Percentiles rank a stretch among this genome's conserved stretches.
These are phyloP conservation scores for Ecdyonurus torrentis DNA, from an alignment of 2,888 invertebrate species.

Conservation along the genomic window DNA sequence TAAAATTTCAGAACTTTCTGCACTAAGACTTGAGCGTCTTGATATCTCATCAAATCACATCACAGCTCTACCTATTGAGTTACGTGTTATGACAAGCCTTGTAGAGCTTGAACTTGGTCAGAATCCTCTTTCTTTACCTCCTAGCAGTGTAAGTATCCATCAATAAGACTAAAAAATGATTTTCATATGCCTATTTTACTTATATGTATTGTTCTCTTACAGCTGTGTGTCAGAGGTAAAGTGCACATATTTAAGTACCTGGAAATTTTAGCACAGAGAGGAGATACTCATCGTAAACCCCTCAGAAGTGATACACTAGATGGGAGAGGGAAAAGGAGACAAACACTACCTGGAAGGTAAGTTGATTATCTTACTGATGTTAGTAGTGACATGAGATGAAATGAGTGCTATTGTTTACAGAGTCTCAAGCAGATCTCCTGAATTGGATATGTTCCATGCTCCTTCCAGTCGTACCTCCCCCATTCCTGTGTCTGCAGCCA, in stretches of 20 bases:
- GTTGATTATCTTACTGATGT: no score
- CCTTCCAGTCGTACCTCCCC: neutral
- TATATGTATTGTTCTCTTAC: slow-evolving; percentile 11
- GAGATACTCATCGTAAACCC: slow-evolving; percentile 33
- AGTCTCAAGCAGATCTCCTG: neutral
- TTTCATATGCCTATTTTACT: slow-evolving; percentile 2
- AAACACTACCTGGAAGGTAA: neutral
- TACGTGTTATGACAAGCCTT: slow-evolving; percentile 69
- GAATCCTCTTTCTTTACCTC: slow-evolving; percentile 83
- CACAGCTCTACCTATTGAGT: slow-evolving; percentile 70
- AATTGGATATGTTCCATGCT: slow-evolving; percentile 1
- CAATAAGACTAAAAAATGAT: neutral
- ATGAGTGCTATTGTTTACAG: neutral
- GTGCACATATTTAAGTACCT: slow-evolving; percentile 91
- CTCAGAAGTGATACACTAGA: slow-evolving; percentile 12
- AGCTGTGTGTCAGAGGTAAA: slow-evolving; percentile 82
- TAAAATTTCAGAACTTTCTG: slow-evolving; percentile 86
- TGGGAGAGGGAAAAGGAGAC: neutral
- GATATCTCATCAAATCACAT: slow-evolving; percentile 87
- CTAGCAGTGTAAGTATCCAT: slow-evolving; percentile 61
- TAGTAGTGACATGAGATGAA: neutral
- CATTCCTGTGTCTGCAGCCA: neutral
- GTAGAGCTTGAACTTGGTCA: slow-evolving; percentile 69
- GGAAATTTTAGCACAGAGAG: slow-evolving; percentile 70
- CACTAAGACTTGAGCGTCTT: slow-evolving; percentile 64